phyloP scores from a whole-genome alignment of 2,888 invertebrate genomes.

The Hemicrepidius hirtus region DNA sequence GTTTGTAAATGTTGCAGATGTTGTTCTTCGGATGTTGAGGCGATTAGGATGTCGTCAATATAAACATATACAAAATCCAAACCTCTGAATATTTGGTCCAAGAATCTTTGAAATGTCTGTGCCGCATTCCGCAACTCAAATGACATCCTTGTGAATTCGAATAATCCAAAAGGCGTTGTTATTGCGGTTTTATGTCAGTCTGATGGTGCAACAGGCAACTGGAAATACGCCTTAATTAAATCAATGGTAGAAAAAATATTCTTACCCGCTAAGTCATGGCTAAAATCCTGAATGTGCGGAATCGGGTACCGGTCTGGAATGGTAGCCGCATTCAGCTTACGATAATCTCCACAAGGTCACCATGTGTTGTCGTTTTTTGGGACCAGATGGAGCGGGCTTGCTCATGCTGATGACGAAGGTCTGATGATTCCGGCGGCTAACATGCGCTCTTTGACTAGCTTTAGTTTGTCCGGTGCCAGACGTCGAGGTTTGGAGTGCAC shows the following conservation, averaged over 20 bases:
- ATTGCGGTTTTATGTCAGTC: no score
- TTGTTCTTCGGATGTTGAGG: not conserved
- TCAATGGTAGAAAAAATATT: not conserved
- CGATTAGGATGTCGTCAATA: no score
- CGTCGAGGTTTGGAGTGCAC: conserved; percentile 8
- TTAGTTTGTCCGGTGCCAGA: not conserved
- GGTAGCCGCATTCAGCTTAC: no score
- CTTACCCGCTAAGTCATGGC: not conserved
- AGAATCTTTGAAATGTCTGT: conserved; percentile 11
- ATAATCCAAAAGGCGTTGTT: no score
- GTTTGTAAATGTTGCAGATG: not conserved
- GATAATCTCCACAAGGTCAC: conserved; percentile 10
- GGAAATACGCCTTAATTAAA: no score
- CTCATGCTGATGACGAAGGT: no score
- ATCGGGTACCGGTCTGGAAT: conserved; percentile 16
- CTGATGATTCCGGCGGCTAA: no score
- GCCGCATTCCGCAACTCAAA: conserved; percentile 1
- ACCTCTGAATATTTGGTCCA: conserved; percentile 22
- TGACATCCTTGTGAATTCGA: no score
- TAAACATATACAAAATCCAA: conserved; percentile 21
- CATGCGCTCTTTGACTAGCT: not conserved
- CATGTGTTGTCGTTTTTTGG: not conserved
- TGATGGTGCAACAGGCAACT: no score
- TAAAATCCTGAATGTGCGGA: conserved; percentile 6
- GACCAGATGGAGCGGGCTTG: not conserved